These are phyloP conservation scores for Dryoscopus gambensis DNA, from an alignment of 2,113 vertebrate genomes.

Conservation along the genomic window DNA sequence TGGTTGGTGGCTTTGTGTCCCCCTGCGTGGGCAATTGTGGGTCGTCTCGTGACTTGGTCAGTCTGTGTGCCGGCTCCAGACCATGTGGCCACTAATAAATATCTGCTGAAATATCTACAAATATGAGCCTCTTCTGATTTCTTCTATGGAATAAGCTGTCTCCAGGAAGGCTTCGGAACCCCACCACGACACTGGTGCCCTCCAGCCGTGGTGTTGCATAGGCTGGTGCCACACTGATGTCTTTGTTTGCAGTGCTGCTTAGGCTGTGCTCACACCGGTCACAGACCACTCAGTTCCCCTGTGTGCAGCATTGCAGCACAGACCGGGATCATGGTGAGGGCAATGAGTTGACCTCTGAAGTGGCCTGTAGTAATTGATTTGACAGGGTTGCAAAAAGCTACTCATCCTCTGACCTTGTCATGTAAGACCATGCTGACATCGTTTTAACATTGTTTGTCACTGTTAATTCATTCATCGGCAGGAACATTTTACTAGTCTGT, in stretches of 20 bases:
- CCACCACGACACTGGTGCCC: too few relatives aligned
- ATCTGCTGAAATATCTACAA: too few relatives aligned
- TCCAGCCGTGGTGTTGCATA: neutral
- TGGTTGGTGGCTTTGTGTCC: too few relatives aligned
- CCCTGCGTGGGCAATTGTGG: too few relatives aligned
- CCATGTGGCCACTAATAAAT: too few relatives aligned
- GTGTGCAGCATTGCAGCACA: neutral
- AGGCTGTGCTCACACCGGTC: fast-evolving
- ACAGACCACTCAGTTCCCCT: neutral
- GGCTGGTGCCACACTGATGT: neutral
- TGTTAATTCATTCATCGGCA: neutral
- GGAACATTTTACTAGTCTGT: neutral
- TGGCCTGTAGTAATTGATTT: neutral
- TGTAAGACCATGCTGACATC: neutral
- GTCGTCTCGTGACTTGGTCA: too few relatives aligned
- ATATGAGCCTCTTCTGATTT: too few relatives aligned
- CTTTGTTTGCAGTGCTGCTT: neutral
- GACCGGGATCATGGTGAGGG: neutral
- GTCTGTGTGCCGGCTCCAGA: too few relatives aligned
- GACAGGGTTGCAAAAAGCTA: neutral
- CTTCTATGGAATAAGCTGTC: too few relatives aligned
- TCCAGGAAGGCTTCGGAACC: too few relatives aligned
- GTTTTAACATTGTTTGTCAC: neutral
- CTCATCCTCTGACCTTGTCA: neutral
- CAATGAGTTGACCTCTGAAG: neutral